Percentiles rank a stretch among this genome's conserved stretches.
Conservation (phyloP, 2,113 vertebrate genomes). For the Pterocles burchelli region DNA sequence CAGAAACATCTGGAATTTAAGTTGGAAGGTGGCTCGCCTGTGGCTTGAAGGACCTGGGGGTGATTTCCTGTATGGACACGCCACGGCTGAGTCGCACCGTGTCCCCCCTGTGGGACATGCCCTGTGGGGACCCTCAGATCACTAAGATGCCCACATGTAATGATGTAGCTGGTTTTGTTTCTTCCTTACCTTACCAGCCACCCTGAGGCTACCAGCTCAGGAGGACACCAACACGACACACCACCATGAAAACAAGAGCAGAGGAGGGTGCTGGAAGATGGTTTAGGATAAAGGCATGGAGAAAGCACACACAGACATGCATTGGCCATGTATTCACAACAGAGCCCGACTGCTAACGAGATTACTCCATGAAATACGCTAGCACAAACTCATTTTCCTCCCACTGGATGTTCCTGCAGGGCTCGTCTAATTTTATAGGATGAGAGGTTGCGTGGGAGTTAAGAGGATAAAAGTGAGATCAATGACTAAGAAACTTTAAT, state of each 20-base stretch:
- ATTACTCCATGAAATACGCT: background rate
- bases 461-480: background rate
- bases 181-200: background rate
- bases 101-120: too few relatives aligned
- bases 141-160: accelerated
- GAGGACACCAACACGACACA: background rate
- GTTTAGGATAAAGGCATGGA: background rate
- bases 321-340: background rate
- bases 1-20: background rate
- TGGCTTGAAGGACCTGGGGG: background rate
- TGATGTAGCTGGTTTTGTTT: background rate
- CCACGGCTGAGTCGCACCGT: background rate
- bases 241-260: background rate
- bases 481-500: background rate
- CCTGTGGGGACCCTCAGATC: background rate
- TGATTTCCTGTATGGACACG: background rate
- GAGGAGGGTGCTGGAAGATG: background rate
- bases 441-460: background rate
- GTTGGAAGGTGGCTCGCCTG: background rate
- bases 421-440: conserved; percentile 5
- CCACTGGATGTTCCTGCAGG: background rate
- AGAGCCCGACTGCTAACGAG: background rate
- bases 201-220: background rate
- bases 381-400: background rate
- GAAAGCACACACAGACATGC: accelerated